phyloP scores from a whole-genome alignment of 2,797 vertebrate species.

The Cryptoblepharus egeriae region DNA sequence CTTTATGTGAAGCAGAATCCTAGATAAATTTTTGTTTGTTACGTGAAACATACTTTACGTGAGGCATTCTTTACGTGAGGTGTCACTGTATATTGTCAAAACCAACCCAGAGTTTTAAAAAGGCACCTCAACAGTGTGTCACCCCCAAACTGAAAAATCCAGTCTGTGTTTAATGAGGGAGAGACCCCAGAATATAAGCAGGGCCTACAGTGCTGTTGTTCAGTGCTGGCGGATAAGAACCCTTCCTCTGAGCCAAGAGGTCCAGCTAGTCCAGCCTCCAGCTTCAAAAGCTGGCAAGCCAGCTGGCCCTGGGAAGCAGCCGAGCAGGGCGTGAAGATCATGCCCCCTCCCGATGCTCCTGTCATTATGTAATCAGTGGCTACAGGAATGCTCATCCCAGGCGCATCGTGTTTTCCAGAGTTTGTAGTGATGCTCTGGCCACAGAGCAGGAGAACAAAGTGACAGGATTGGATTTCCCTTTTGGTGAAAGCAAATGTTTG shows the following conservation, averaged over 20 bases:
- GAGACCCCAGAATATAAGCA: neutral
- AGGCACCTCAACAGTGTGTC: neutral
- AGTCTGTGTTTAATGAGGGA: neutral
- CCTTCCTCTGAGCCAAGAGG: too few species aligned
- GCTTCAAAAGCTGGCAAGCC: too few species aligned
- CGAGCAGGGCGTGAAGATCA: too few species aligned
- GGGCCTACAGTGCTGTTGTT: neutral
- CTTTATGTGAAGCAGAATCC: too few species aligned
- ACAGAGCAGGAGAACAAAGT: neutral
- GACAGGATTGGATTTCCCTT: slow-evolving; percentile 36
- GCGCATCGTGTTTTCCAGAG: neutral
- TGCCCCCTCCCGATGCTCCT: too few species aligned
- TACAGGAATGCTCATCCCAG: neutral
- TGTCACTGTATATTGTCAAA: neutral
- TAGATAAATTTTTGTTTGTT: too few species aligned
- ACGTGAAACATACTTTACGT: too few species aligned
- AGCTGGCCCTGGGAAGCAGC: too few species aligned
- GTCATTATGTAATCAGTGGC: too few species aligned
- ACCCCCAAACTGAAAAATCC: too few species aligned
- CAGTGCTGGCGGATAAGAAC: neutral
- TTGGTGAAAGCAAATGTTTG: slow-evolving; percentile 41
- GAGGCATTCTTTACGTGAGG: too few species aligned
- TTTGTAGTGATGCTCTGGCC: neutral
- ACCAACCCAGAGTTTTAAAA: neutral
- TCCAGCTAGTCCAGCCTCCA: too few species aligned